Evolutionary conservation across 2,113 vertebrate genomes (phyloP), one percentile per base, ranked within the genome.

Genomic region (Phasianus colchicus): DNA sequence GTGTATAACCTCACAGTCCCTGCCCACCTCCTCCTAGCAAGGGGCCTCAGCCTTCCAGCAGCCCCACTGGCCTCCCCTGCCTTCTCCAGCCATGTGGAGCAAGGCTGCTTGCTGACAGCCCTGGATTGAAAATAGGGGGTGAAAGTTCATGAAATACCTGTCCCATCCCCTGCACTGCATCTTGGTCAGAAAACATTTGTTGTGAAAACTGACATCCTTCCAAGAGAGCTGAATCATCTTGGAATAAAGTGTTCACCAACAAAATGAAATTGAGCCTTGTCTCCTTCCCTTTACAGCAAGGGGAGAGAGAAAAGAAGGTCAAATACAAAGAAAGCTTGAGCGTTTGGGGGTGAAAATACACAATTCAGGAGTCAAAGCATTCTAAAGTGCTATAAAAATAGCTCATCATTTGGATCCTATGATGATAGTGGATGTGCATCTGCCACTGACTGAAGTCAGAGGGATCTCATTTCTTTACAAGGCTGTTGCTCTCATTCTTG

Each of bases 391-490:
- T 65, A 84, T 78, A 87, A 92, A 95, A 95, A 92, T 66, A 96
- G 83, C 77, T 75, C 70, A 82, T 87, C 20, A 42, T 82, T 96
- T 89, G 77, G 48, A 89, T 94, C 57, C 83, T 82, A 29, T 81
- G 86, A 90, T 86, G 81, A 87, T 89, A 89, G 8, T 84, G 74
- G 54, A 84, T 2, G 8, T 93, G 74, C 77, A 89, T 92, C 43
- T 76, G 84, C 76, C 72, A 43, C 48, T 40, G 22, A 65, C 66
- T 93, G 79, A 94, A 54, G 69, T 96, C 88, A 93, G 73, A 30
- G 42, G 92, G 81, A 92, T 96, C 86, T 86, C 36, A 43, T 94
- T 93, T 90, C 92, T 94, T 73, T 75, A 89, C 48, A 66, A 89
- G 54, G 81, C 70, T 92, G 57, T 45, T 94, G 80, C 73, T 92